Conservation (phyloP, 2,888 invertebrate genomes). For the Sepiola atlantica region DNA sequence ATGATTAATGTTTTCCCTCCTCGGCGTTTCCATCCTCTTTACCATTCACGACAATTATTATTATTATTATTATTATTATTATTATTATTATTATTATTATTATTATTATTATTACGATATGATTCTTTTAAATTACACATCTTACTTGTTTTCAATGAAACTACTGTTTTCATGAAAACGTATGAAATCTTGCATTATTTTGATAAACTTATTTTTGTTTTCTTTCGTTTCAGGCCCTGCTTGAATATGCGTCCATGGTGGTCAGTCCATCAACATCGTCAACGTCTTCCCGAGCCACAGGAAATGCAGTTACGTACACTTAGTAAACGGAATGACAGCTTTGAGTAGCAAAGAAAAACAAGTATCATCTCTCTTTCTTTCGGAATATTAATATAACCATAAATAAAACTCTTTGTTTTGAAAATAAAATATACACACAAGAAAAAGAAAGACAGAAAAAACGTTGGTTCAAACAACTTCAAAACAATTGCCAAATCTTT, state of each 20-base stretch:
- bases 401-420: too few species aligned
- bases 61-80: too few species aligned
- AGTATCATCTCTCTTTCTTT: neutral
- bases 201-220: neutral
- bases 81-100: too few species aligned
- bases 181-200: too few species aligned
- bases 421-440: too few species aligned
- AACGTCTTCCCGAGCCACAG: constrained; percentile 41
- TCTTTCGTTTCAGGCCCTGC: constrained; percentile 33
- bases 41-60: too few species aligned
- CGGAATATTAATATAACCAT: neutral
- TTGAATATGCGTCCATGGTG: constrained; percentile 43
- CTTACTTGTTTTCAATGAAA: too few species aligned
- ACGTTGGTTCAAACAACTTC: neutral
- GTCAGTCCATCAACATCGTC: constrained; percentile 36
- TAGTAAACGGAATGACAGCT: constrained; percentile 43
- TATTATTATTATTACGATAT: too few species aligned
- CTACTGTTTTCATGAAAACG: too few species aligned
- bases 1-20: too few species aligned
- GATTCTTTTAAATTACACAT: too few species aligned
- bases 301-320: constrained; percentile 45
- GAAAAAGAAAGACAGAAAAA: neutral
- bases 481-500: neutral
- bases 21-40: too few species aligned
- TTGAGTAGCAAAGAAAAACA: neutral